Conservation (phyloP, 2,888 invertebrate species). For the Plutella xylostella region DNA sequence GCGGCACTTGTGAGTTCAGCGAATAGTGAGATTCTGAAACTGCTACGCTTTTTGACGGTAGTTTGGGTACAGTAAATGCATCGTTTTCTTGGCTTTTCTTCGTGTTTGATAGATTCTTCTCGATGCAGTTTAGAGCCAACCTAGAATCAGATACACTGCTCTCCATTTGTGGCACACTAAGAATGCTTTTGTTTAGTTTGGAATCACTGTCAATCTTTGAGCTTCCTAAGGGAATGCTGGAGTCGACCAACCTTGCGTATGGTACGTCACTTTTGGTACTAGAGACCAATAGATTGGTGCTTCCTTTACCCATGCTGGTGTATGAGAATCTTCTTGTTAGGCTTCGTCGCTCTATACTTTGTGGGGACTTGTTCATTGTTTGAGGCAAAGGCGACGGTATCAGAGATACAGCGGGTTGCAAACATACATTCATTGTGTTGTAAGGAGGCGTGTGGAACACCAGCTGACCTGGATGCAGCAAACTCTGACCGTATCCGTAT, state of each 20-base stretch:
- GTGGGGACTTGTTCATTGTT: slow-evolving; percentile 49
- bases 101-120: slow-evolving; percentile 54
- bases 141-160: slow-evolving; percentile 90
- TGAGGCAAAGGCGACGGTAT: slow-evolving; percentile 58
- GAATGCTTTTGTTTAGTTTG: slow-evolving; percentile 70
- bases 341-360: slow-evolving; percentile 47
- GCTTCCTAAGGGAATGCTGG: slow-evolving; percentile 64
- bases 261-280: slow-evolving; percentile 77
- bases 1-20: slow-evolving; percentile 67
- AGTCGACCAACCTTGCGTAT: slow-evolving; percentile 82
- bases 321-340: slow-evolving; percentile 62
- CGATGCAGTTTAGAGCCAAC: slow-evolving; percentile 81
- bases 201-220: slow-evolving; percentile 80
- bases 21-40: slow-evolving; percentile 78
- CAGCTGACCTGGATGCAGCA: slow-evolving; percentile 86
- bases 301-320: slow-evolving; percentile 58
- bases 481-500: slow-evolving; percentile 94
- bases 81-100: slow-evolving; percentile 40
- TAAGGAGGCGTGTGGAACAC: slow-evolving; percentile 94
- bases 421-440: slow-evolving; percentile 79
- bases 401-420: slow-evolving; percentile 72
- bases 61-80: slow-evolving; percentile 45
- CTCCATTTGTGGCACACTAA: slow-evolving; percentile 73
- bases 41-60: slow-evolving; percentile 61
- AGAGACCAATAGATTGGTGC: slow-evolving; percentile 49